Conservation (phyloP, 2,888 invertebrate genomes). For the Leptopilina syphax region DNA sequence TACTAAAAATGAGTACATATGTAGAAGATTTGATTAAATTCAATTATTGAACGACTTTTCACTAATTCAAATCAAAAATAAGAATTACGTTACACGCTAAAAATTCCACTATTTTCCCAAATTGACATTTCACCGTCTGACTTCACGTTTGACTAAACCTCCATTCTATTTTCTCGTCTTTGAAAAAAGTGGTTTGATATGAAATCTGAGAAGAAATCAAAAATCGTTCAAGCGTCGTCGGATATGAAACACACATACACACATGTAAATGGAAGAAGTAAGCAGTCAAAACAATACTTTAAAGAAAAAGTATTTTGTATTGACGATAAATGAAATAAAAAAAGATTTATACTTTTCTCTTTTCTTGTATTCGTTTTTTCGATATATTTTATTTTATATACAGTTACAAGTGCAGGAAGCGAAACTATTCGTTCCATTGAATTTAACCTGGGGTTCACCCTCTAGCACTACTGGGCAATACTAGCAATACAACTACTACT, state of each 20-base stretch:
- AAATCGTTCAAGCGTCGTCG: background rate
- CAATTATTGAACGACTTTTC: too few relatives aligned
- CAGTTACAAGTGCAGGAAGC: background rate
- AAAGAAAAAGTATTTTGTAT: conserved; percentile 7
- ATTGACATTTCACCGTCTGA: background rate
- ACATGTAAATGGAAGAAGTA: background rate
- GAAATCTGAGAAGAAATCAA: background rate
- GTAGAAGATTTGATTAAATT: too few relatives aligned
- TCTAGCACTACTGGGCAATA: too few relatives aligned
- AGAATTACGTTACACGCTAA: too few relatives aligned
- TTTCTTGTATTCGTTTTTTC: conserved; percentile 6
- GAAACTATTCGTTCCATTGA: background rate
- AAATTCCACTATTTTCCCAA: too few relatives aligned
- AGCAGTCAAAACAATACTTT: conserved; percentile 11
- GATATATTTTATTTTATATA: background rate
- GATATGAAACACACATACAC: background rate
- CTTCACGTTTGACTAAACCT: background rate
- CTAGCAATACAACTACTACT: too few relatives aligned
- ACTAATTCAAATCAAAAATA: too few relatives aligned
- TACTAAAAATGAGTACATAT: too few relatives aligned
- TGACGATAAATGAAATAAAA: conserved; percentile 19
- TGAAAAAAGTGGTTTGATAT: background rate
- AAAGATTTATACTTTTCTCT: background rate
- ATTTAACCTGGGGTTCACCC: background rate
- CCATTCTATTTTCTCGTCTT: background rate